Evolutionary conservation across 2,113 vertebrate species (phyloP).

Genomic region (Chloropsis cyanopogon): DNA sequence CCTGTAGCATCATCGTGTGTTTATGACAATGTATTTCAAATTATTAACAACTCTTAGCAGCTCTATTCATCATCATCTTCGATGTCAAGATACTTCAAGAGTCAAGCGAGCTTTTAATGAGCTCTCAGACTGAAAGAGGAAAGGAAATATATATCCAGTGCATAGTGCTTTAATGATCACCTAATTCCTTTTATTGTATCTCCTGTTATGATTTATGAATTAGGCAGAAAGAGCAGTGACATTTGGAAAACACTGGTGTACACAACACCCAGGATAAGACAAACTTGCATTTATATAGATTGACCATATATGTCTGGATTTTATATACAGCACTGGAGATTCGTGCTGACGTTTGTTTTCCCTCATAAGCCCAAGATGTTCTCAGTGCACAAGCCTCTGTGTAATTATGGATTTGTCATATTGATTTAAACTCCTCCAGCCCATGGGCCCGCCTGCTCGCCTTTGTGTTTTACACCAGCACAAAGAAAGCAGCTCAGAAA

Average conservation of each 20-base stretch:
- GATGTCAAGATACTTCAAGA: constrained; percentile 49
- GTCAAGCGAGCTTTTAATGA: constrained; percentile 65
- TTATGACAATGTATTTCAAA: constrained; percentile 42
- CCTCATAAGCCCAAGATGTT: not conserved
- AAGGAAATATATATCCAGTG: not conserved
- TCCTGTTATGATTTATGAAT: constrained; percentile 53
- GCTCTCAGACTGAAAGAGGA: constrained; percentile 28
- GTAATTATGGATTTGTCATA: constrained; percentile 54
- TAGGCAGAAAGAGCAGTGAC: not conserved
- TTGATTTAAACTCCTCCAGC: constrained; percentile 37
- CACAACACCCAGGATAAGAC: not conserved
- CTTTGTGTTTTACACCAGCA: not conserved
- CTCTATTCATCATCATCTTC: constrained; percentile 62
- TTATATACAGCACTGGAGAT: not conserved
- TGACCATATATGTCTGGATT: not conserved
- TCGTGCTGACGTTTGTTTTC: not conserved
- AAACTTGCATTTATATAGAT: not conserved
- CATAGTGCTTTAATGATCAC: constrained; percentile 32
- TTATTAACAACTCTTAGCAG: constrained; percentile 41
- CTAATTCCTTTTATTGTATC: constrained; percentile 39
- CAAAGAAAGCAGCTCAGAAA: constrained; percentile 9
- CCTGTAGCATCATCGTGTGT: not conserved
- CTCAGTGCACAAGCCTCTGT: not conserved
- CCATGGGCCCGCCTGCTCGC: not conserved
- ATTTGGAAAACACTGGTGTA: not conserved